Base-by-base conservation (phyloP, 92 coral and sea anemone genomes). In the Montipora capitata region DNA sequence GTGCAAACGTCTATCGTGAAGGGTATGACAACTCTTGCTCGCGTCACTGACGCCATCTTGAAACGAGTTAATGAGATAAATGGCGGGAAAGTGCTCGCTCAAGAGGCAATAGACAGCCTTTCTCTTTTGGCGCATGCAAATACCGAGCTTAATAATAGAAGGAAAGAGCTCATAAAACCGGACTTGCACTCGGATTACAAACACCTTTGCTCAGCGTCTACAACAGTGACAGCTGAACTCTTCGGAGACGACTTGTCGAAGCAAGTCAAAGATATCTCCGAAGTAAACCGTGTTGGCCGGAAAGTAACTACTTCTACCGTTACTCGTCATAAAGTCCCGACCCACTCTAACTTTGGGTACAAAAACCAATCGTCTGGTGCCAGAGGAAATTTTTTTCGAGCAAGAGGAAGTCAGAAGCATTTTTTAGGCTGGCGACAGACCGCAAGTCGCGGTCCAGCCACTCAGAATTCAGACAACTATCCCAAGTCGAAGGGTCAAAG, bases 1-100 rank as follows among this genome's bases (percentile, higher is more conserved):
- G 90, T 78, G 9, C 85, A 86, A 78, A 86, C 90, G 20, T 52
- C 85, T 43, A 45, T 78, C 38, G 39, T 69, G n/a, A 64, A 17
- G 58, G 72, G 79, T 66, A 86, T 86, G 86, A 59, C 78, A 16
- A 79, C 90, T 12, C 72, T 86, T 9, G 20, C 73, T 79, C 78
- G 85, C 75, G 85, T 72, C 61, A 39, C 86, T 43, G 90, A 85
- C 67, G 81, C 85, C 71, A 69, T 48, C 65, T 44, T 77, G 77
- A 80, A 64, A 62, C 41, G 66, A 39, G 84, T 85, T 57, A 17
- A 68, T 38, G 71, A 66, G 72, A 16, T 85, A 41, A 79, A 79
- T 35, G 77, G 56, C 35, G 90, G 90, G 85, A 85, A 85, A 69
- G 77, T 39, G 78, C 61, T 85, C 40, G 45, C 80, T 63, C 75